Evolutionary conservation across 2,113 vertebrate genomes (phyloP).

Genomic region (Mormoops blainvillei): DNA sequence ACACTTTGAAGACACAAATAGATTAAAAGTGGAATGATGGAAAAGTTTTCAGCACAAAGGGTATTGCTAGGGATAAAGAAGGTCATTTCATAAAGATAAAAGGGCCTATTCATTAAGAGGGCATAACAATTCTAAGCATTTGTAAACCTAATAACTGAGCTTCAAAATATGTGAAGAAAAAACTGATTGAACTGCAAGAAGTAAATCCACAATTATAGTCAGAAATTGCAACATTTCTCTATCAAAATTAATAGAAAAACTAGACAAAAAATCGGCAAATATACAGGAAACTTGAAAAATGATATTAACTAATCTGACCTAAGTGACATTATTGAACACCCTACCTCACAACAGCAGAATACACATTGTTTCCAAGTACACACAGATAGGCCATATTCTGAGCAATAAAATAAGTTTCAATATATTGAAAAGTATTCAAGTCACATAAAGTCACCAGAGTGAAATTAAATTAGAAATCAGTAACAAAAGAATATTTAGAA

Average conservation of each 20-base stretch:
- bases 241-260: not conserved
- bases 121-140: not conserved
- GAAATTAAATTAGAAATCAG: not conserved
- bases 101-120: not conserved
- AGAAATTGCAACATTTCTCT: not conserved
- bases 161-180: not conserved
- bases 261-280: not conserved
- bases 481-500: not conserved
- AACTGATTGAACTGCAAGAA: not conserved
- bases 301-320: not conserved
- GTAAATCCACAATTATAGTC: not conserved
- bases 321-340: not conserved
- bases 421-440: not conserved
- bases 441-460: not conserved
- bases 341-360: not conserved
- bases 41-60: not conserved
- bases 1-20: not conserved
- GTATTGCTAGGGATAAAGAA: not conserved
- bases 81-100: not conserved
- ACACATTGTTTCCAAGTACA: not conserved
- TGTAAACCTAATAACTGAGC: not conserved
- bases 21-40: not conserved
- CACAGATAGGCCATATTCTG: not conserved
- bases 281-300: not conserved
- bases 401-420: not conserved